Evolutionary conservation across 1,140 invertebrate genomes (phyloP), one percentile per base, ranked within the genome.

Genomic region (Rhagoletis pomonella): DNA sequence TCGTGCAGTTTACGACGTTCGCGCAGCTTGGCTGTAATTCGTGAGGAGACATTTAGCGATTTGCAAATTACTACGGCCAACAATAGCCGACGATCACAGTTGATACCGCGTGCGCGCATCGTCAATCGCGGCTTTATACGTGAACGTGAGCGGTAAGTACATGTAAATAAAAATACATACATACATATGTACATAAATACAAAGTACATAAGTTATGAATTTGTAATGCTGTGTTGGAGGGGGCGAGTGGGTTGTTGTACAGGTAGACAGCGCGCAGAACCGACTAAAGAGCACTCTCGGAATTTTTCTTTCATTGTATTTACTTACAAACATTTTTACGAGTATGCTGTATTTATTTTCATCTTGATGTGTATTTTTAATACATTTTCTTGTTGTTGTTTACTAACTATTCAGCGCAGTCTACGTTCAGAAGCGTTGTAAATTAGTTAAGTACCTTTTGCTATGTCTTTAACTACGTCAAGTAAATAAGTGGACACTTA

Each of bases 41-140:
- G 96, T 90, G 96, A 97, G 91, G 96, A 96, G 92, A 95, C 96
- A 84, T 96, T 95, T 91, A 95, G 94, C 87, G 95, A 94, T 90
- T 94, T 95, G 89, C 94, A 95, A 92, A 94, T 95, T 89, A 94
- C 94, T 89, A 91, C 91, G 55, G 95, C 95, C 89, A 94, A 94
- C 89, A 94, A 94, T 85, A 94, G 94, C 89, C 94, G 94, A 87
- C 94, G 96, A 89, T 95, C 96, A 44, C 96, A 96, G 92, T 93
- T 97, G 85, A 97, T 97, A 92, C 96, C 96, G 44, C 94, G 96
- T 89, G 96, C 96, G 39, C 96, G 96, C 90, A 94, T 97, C 81
- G 96, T 96, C 89, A 96, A 96, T 93, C 95, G 95, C 67, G 95
- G 95, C 91, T 95, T 95, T 89, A 95, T 96, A 90, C 96, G 96